Conservation (phyloP, 2,888 invertebrate species). For the Lepetodrilus schrolli region DNA sequence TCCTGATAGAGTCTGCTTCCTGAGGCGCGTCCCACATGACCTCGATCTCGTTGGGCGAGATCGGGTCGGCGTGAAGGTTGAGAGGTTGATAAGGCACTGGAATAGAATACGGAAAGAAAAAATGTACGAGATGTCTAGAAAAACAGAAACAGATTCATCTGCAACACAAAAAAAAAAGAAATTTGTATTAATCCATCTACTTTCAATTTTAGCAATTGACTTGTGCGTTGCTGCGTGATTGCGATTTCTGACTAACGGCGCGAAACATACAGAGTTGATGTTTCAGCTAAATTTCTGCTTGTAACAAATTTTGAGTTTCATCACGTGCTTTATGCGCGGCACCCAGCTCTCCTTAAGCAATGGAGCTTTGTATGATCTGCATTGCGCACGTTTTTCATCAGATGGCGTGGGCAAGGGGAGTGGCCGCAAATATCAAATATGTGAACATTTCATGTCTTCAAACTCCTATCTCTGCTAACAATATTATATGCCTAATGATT, state of each 20-base stretch:
- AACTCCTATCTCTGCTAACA: no score
- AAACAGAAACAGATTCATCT: no score
- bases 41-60: constrained; percentile 89
- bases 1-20: constrained; percentile 88
- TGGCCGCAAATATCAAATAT: background rate
- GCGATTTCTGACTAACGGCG: background rate
- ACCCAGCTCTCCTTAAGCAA: constrained; percentile 2
- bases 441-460: no score
- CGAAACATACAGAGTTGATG: background rate
- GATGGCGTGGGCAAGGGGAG: background rate
- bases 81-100: constrained; percentile 96
- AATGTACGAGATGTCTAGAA: no score
- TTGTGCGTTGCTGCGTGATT: background rate
- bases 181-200: background rate
- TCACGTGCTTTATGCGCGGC: background rate
- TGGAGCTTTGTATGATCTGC: background rate
- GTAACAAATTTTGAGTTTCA: no score
- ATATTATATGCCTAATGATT: no score
- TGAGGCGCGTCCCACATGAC: constrained; percentile 94
- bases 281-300: no score
- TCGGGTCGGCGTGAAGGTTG: constrained; percentile 82
- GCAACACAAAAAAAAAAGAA: no score
- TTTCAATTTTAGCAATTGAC: background rate
- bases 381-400: background rate
- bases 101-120: constrained; percentile 37